A percentile compares a stretch with the other conserved stretches of the same genome.
Evolutionary conservation across 2,888 invertebrate genomes (phyloP).

Genomic region (Pinctada fucata): DNA sequence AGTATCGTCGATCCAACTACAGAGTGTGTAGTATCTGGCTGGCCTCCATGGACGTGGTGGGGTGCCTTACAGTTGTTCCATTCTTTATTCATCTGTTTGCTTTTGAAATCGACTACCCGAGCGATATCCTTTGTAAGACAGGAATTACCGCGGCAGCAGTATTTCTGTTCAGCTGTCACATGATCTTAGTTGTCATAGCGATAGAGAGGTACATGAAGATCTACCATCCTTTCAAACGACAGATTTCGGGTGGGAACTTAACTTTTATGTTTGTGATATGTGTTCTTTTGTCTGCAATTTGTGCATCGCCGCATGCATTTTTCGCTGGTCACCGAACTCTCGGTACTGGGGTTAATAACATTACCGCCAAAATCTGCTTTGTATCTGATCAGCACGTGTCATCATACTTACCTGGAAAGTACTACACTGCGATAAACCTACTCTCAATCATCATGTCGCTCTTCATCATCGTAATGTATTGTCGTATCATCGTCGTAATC

Average conservation of each 20-base stretch:
- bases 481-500: slow-evolving; percentile 1
- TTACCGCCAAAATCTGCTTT: slow-evolving; percentile 12
- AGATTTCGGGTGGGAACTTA: background rate
- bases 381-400: background rate
- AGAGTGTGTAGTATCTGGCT: slow-evolving; percentile 5
- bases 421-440: slow-evolving; percentile 3
- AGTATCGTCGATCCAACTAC: background rate
- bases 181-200: slow-evolving; percentile 14
- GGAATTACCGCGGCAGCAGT: background rate
- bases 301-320: slow-evolving; percentile 16
- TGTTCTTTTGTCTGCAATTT: background rate
- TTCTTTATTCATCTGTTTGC: background rate
- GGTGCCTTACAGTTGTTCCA: background rate
- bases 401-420: background rate
- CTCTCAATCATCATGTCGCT: slow-evolving; percentile 1
- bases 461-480: slow-evolving; percentile 10
- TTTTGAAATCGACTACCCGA: slow-evolving; percentile 7
- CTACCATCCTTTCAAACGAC: slow-evolving; percentile 7
- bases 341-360: background rate
- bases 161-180: background rate
- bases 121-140: slow-evolving; percentile 6
- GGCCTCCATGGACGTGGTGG: slow-evolving; percentile 4
- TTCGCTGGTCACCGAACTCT: slow-evolving; percentile 11
- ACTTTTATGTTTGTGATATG: slow-evolving; percentile 2
- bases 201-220: slow-evolving; percentile 9